phyloP scores from a whole-genome alignment of 35 echinoderm and acorn worm genomes.

The Acanthaster planci region DNA sequence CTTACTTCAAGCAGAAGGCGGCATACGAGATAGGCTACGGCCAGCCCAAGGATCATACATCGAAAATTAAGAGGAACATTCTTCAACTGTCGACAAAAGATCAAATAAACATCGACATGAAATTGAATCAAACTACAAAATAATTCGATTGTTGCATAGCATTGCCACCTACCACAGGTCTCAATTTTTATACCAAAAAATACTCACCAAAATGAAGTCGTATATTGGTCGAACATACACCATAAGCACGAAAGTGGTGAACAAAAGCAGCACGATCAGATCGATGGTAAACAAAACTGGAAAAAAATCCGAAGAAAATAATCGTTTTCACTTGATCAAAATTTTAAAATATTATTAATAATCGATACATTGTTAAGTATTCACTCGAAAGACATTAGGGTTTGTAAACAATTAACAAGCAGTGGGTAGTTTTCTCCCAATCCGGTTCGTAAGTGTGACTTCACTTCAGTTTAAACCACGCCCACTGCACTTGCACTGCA shows the following conservation, averaged over 20 bases:
- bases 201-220: constrained; percentile 57
- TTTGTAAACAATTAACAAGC: too few species aligned
- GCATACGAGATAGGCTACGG: constrained; percentile 62
- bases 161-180: neutral
- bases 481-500: too few species aligned
- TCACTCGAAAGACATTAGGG: too few species aligned
- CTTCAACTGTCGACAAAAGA: constrained; percentile 26
- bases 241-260: constrained; percentile 70
- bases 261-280: constrained; percentile 65
- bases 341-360: too few species aligned
- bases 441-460: too few species aligned
- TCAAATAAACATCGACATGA: neutral
- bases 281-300: constrained; percentile 73
- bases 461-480: too few species aligned
- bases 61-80: constrained; percentile 37
- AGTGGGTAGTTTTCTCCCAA: too few species aligned
- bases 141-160: too few species aligned
- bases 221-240: constrained; percentile 47
- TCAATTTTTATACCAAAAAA: neutral
- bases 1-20: constrained; percentile 82
- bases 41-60: constrained; percentile 65
- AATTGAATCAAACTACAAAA: neutral
- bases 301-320: constrained; percentile 43
- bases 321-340: too few species aligned
- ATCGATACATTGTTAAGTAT: too few species aligned